Evolutionary conservation across 2,888 invertebrate species (phyloP).

Genomic region (Lochmaea crataegi): DNA sequence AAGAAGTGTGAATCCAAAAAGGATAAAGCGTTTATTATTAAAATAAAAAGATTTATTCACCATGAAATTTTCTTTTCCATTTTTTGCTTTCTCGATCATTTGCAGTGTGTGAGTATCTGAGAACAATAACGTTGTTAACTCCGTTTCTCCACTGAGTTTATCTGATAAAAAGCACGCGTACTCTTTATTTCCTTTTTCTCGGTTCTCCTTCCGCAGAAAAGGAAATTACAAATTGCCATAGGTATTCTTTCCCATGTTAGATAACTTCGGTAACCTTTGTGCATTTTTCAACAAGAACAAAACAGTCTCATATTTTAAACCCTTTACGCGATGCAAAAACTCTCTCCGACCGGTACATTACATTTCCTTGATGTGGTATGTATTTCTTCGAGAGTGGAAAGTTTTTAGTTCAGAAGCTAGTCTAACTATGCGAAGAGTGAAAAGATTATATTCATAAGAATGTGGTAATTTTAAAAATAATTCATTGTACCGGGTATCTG

Average conservation of each 20-base stretch:
- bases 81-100: slow-evolving; percentile 4
- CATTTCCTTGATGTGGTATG: slow-evolving; percentile 13
- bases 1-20: not conserved
- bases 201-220: not conserved
- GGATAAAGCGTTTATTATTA: not conserved
- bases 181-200: slow-evolving; percentile 17
- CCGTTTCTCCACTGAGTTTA: slow-evolving; percentile 2
- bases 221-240: slow-evolving; percentile 27
- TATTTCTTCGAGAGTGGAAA: not conserved
- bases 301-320: slow-evolving; percentile 22
- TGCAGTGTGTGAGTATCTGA: slow-evolving; percentile 6
- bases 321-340: slow-evolving; percentile 13
- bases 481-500: too few relatives aligned
- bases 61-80: not conserved
- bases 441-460: too few relatives aligned
- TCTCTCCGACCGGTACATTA: slow-evolving; percentile 17
- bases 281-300: slow-evolving; percentile 24
- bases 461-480: too few relatives aligned
- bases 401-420: not conserved
- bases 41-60: not conserved
- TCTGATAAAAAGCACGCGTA: slow-evolving; percentile 14
- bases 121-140: slow-evolving; percentile 22
- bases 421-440: not conserved
- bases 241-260: slow-evolving; percentile 21
- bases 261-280: slow-evolving; percentile 23